Conservation (phyloP, 2,113 vertebrate genomes). For the Poeciliopsis turrubarensis region DNA sequence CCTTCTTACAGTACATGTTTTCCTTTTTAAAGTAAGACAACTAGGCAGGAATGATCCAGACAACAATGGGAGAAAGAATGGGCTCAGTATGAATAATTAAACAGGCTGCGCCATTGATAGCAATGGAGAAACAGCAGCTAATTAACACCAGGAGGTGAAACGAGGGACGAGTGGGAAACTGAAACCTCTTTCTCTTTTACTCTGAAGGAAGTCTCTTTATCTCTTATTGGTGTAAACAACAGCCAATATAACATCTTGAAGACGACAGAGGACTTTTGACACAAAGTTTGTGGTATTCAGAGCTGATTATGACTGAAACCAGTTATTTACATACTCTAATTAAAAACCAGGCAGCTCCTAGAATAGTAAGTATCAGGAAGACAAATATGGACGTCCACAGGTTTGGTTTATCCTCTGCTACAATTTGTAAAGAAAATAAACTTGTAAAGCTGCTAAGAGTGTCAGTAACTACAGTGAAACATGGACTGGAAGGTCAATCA, state of each 20-base stretch:
- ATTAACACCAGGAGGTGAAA: constrained; percentile 58
- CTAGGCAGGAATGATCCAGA: constrained; percentile 20
- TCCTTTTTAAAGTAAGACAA: constrained; percentile 8
- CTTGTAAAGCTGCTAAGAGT: too few species aligned
- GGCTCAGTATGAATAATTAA: constrained; percentile 68
- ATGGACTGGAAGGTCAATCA: too few species aligned
- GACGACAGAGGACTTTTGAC: constrained; percentile 6
- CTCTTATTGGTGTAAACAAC: constrained; percentile 34
- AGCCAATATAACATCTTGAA: constrained; percentile 3
- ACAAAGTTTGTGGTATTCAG: constrained; percentile 8
- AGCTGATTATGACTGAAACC: too few species aligned
- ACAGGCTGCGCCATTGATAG: constrained; percentile 49
- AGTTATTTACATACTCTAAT: too few species aligned
- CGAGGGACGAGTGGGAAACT: constrained; percentile 42
- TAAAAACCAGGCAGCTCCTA: too few species aligned
- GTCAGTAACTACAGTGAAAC: too few species aligned
- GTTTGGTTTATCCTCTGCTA: too few species aligned
- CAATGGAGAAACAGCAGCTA: constrained; percentile 47
- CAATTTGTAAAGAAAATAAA: too few species aligned
- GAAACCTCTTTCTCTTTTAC: constrained; percentile 21
- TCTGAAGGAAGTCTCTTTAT: constrained; percentile 25
- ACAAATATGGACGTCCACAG: too few species aligned
- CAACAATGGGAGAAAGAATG: constrained; percentile 38
- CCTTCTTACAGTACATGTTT: constrained; percentile 40
- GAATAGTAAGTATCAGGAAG: too few species aligned